phyloP scores from a whole-genome alignment of 2,113 vertebrate genomes.

The Brienomyrus brachyistius region DNA sequence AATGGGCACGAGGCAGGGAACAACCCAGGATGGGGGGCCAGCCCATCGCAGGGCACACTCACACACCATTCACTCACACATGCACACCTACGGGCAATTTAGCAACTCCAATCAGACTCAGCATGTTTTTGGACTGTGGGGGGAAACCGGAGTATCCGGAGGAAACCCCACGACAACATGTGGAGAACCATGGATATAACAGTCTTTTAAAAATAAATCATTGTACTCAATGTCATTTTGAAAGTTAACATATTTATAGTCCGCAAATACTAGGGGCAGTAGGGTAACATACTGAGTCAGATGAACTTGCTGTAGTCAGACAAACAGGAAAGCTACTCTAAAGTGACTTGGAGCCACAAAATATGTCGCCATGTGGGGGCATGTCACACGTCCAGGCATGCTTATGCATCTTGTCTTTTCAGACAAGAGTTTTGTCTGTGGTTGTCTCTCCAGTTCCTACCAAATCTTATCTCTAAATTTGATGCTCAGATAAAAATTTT shows the following conservation, averaged over 20 bases:
- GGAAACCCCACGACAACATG: too few relatives aligned
- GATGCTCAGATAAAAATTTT: not conserved
- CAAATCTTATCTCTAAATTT: too few relatives aligned
- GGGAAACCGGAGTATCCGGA: too few relatives aligned
- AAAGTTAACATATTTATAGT: not conserved
- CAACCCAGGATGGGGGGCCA: too few relatives aligned
- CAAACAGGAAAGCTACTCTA: not conserved
- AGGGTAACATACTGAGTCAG: not conserved
- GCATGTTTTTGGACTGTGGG: too few relatives aligned
- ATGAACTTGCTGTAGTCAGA: not conserved
- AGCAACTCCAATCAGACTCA: too few relatives aligned
- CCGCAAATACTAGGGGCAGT: not conserved
- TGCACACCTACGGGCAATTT: too few relatives aligned
- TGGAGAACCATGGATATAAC: too few relatives aligned
- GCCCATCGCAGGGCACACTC: too few relatives aligned
- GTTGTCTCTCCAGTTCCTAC: not conserved
- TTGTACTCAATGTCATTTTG: not conserved
- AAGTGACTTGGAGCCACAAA: not conserved
- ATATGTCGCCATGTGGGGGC: not conserved
- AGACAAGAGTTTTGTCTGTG: not conserved
- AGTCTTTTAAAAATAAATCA: too few relatives aligned
- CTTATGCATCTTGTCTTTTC: not conserved
- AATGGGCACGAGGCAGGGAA: too few relatives aligned
- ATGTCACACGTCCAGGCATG: not conserved
- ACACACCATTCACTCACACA: too few relatives aligned